phyloP scores from a whole-genome alignment of 2,888 invertebrate genomes.

The Leptopilina syphax region DNA sequence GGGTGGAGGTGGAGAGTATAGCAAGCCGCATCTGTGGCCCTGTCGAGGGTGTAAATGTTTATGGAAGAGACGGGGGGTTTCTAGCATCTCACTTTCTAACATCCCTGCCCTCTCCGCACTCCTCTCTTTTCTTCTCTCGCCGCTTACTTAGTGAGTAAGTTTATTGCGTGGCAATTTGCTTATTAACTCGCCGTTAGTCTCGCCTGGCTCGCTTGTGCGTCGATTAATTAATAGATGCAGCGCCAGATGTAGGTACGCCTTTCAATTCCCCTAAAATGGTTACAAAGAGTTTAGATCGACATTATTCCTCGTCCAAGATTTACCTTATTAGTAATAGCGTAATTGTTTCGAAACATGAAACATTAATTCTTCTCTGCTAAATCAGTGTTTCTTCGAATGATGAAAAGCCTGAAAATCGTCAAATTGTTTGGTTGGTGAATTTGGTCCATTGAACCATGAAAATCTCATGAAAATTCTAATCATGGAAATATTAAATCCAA shows the following conservation, averaged over 20 bases:
- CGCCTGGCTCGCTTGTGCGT: conserved; percentile 74
- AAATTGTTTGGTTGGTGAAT: too few relatives aligned
- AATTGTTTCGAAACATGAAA: too few relatives aligned
- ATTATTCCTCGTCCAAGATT: conserved; percentile 47
- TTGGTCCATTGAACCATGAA: too few relatives aligned
- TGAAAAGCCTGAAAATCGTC: too few relatives aligned
- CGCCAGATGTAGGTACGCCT: conserved; percentile 74
- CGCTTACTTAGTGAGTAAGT: conserved; percentile 67
- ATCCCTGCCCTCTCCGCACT: neutral
- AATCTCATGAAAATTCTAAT: too few relatives aligned
- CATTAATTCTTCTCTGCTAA: too few relatives aligned
- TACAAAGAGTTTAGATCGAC: conserved; percentile 49
- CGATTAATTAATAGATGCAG: conserved; percentile 75
- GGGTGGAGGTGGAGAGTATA: conserved; percentile 61
- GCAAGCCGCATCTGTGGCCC: conserved; percentile 76
- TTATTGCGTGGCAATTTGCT: conserved; percentile 77
- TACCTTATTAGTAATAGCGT: neutral
- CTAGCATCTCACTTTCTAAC: conserved; percentile 57
- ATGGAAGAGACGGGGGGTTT: conserved; percentile 64
- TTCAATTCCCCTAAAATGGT: conserved; percentile 48
- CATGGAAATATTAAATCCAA: too few relatives aligned
- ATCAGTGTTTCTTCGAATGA: too few relatives aligned
- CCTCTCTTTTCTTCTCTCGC: conserved; percentile 43
- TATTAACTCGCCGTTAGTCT: conserved; percentile 77
- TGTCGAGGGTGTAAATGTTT: conserved; percentile 74